Percentiles rank a stretch among this genome's conserved stretches.
These are phyloP conservation scores for Calidris pugnax DNA, from an alignment of 2,113 vertebrate species.

Conservation along the genomic window DNA sequence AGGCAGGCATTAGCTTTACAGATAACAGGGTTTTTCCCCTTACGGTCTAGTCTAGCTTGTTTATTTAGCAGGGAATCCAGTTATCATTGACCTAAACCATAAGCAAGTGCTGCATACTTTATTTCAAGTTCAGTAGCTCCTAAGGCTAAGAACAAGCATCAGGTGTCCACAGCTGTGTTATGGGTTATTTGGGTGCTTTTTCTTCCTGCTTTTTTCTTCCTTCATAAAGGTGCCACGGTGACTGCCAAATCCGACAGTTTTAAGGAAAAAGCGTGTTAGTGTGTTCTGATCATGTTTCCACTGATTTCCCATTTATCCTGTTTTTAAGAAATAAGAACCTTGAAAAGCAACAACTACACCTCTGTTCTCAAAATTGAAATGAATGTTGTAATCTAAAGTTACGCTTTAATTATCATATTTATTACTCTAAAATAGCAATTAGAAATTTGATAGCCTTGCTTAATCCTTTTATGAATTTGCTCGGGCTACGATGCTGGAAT, in stretches of 20 bases:
- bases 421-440: neutral
- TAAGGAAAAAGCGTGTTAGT: neutral
- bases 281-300: neutral
- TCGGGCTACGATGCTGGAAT: rapidly evolving
- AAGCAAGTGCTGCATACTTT: neutral
- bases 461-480: neutral
- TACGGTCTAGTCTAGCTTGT: neutral
- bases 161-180: neutral
- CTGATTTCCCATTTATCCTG: neutral
- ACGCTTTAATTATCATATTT: neutral
- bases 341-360: neutral
- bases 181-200: neutral
- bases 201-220: neutral
- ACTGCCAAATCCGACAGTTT: neutral
- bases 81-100: neutral
- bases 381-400: neutral
- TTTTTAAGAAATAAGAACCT: neutral
- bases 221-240: neutral
- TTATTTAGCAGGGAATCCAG: neutral
- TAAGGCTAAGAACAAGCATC: neutral
- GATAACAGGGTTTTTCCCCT: neutral
- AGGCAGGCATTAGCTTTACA: neutral
- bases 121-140: neutral
- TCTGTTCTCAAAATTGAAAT: neutral
- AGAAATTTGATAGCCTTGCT: neutral